Evolutionary conservation across 2,113 vertebrate species (phyloP), one percentile per base, ranked within the genome.

Genomic region (Bucco capensis): DNA sequence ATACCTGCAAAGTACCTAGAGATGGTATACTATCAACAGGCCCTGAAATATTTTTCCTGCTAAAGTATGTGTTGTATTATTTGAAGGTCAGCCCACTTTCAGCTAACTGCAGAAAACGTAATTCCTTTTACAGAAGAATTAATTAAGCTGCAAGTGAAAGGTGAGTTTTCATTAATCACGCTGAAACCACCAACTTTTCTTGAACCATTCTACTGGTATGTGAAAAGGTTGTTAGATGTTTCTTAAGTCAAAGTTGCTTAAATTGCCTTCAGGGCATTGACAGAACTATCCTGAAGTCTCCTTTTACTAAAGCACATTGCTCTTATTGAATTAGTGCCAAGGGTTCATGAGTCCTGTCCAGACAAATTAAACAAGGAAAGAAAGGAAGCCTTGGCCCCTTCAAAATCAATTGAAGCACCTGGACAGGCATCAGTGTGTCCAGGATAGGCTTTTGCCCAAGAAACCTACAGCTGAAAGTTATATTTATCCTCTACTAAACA

Each of bases 201-300:
- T 38, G 35, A 90, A 78, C 56, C 31, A 40, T 67, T 35, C 58
- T 60, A 51, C 27, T 21, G 10, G 19, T 62, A 53, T 44, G 17
- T 50, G 60, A 49, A 94, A 56, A 91, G 11, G 60, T 71, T 71
- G 35, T 66, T 91, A 78, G 65, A 25, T 2, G 2, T 85, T 91
- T 91, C 71, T 80, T 71, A 74, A 88, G 69, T 53, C 83, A 88
- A 90, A 86, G 89, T 77, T 60, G 44, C 31, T 94, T 88, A 86
- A 91, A 88, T 71, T 74, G 53, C 42, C 53, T 91, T 91, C 69
- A 71, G 8, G 7, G 61, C 56, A 61, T n/a, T 86, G 72, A 83
- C 69, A 86, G 67, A 44, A 83, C 60, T 24, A 28, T 44, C 33
- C 49, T 42, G 58, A 83, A 88, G 28, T 33, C 47, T 92, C 16